Base-by-base conservation (phyloP, 2,113 vertebrate genomes). In the Clupea harengus region DNA sequence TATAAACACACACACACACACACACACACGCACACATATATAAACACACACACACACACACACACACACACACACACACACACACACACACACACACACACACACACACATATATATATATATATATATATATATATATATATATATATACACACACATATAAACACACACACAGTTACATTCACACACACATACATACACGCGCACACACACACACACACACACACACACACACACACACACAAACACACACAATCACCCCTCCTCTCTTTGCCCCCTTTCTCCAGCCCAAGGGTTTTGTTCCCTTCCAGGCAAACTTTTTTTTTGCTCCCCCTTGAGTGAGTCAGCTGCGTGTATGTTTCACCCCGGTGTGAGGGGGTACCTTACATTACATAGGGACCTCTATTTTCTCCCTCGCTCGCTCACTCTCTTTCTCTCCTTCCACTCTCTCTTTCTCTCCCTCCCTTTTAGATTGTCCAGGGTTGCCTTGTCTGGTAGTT, bases 401-500 rank as follows among this genome's bases (percentile, higher is more conserved):
- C 22, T 64, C 57, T 25, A 2, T 13, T 67, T 67, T 80, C 64
- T 83, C 81, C 1, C 10, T 28, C 45, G 47, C 81, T 54, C 45
- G 47, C 81, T 54, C n/a, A 45, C 6, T 49, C n/a, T 57, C 3
- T 83, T 49, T 32, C 17, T 39, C 86, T 47, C 11, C 44, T 78
- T 57, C 83, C 64, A 22, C 54, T 82, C 50, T 83, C n/a, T 18
- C 50, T 7, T 9, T 46, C 60, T 75, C 45, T 84, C 83, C 46
- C 44, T 80, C 45, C n/a, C n/a, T 32, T 64, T 49, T 39, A 18
- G 39, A 64, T 47, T 84, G 83, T 64, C 83, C n/a, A 22, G 86
- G 89, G 89, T 93, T 93, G 94, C 94, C 88, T 94, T 93, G 88
- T 86, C 83, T 57, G 67, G 52, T 83, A 93, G 91, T 92, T 90